These are phyloP conservation scores for Euphydryas editha DNA, from an alignment of 2,888 invertebrate species.

Conservation along the genomic window DNA sequence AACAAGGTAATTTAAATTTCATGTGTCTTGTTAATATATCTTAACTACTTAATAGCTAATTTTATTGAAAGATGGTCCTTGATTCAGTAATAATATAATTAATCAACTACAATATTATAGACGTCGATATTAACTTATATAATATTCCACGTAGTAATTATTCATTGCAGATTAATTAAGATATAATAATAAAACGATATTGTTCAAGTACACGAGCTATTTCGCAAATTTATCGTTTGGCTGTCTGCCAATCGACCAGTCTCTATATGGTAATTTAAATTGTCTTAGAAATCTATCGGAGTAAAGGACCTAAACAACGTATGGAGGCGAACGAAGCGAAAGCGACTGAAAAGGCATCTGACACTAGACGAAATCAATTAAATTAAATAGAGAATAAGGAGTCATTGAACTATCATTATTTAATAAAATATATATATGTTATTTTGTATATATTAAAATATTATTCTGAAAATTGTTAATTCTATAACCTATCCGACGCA, in stretches of 20 bases:
- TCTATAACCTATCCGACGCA: no score
- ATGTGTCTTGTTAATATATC: no score
- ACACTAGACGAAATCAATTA: background rate
- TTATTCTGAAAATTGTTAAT: no score
- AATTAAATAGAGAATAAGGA: background rate
- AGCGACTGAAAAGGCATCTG: background rate
- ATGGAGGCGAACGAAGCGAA: background rate
- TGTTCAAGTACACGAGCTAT: background rate
- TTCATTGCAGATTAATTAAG: background rate
- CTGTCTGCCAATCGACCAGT: conserved; percentile 2
- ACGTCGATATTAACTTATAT: background rate
- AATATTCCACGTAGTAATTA: background rate
- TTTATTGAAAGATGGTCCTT: background rate
- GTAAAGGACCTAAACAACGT: background rate
- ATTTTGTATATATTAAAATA: no score
- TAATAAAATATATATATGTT: background rate
- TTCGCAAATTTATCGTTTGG: conserved; percentile 4
- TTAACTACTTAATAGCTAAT: background rate
- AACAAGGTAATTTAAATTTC: no score
- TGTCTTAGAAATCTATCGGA: background rate
- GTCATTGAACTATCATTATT: background rate
- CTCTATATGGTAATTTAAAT: background rate
- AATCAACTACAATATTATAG: background rate
- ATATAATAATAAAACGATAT: conserved; percentile 2
- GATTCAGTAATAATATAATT: background rate